Conservation (phyloP, 2,113 vertebrate genomes). For the Okapia johnstoni region DNA sequence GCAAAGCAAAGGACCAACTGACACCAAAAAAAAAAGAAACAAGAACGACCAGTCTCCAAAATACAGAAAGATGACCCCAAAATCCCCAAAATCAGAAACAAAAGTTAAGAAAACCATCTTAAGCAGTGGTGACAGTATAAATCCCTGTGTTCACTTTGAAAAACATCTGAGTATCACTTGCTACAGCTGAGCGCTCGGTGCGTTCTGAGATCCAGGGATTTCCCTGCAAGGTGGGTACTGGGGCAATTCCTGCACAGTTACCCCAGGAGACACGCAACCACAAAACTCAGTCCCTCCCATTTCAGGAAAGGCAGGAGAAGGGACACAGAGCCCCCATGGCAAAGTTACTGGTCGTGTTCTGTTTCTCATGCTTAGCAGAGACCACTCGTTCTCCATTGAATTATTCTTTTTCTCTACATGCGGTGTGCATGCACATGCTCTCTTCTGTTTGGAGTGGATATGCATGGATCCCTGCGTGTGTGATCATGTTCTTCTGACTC, state of each 20-base stretch:
- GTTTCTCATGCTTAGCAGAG: not conserved
- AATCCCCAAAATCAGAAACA: not conserved
- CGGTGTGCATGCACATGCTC: fast-evolving
- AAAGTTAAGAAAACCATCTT: not conserved
- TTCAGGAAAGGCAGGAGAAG: not conserved
- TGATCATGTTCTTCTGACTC: not conserved
- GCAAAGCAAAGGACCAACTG: not conserved
- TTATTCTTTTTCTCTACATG: not conserved
- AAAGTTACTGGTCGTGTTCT: not conserved
- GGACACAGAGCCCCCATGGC: not conserved
- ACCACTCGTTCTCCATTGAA: not conserved
- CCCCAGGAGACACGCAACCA: not conserved
- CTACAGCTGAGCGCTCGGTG: not conserved
- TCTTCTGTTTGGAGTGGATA: not conserved
- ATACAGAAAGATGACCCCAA: not conserved
- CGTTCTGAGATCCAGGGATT: not conserved
- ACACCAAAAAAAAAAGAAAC: not conserved
- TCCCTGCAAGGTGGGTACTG: not conserved
- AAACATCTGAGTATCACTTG: not conserved
- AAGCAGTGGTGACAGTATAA: not conserved
- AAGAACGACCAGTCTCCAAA: not conserved
- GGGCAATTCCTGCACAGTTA: not conserved
- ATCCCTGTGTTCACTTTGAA: not conserved
- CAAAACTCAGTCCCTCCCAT: not conserved
- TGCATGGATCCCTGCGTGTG: not conserved